These are phyloP conservation scores for Sebastolobus alascanus DNA, from an alignment of 2,797 vertebrate genomes.

Conservation along the genomic window DNA sequence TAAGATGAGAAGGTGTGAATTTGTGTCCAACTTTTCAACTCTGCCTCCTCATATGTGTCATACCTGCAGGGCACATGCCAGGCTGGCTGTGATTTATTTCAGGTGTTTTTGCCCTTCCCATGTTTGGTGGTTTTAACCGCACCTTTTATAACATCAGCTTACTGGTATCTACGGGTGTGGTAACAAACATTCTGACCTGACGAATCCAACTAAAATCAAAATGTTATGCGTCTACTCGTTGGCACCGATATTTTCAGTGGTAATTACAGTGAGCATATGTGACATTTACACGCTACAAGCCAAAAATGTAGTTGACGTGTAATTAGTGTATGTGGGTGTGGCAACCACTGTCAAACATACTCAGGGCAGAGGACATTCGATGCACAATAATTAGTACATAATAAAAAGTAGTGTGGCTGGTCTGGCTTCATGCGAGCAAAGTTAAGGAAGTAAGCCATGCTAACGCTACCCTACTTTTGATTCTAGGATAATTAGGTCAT, in stretches of 20 bases:
- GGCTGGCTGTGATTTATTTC: not conserved
- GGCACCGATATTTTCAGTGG: not conserved
- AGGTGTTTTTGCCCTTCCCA: not conserved
- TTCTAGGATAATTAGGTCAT: not conserved
- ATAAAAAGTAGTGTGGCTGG: not conserved
- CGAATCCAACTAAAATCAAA: not conserved
- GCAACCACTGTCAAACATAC: not conserved
- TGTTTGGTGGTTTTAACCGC: not conserved
- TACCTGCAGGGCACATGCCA: not conserved
- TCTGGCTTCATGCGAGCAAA: not conserved
- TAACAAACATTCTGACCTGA: not conserved
- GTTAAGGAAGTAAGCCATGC: not conserved
- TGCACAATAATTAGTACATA: not conserved
- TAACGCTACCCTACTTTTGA: not conserved
- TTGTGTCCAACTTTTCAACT: not conserved
- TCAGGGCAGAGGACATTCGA: not conserved
- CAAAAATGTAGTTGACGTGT: too few species aligned
- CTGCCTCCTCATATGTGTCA: not conserved
- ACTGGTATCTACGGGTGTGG: not conserved
- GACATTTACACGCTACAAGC: too few species aligned
- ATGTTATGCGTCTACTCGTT: not conserved
- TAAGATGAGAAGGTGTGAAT: not conserved
- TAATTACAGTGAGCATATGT: not conserved
- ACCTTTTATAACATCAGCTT: not conserved
- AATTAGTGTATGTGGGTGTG: too few species aligned